Evolutionary conservation across 2,113 vertebrate species (phyloP).

Genomic region (Etia nguti): DNA sequence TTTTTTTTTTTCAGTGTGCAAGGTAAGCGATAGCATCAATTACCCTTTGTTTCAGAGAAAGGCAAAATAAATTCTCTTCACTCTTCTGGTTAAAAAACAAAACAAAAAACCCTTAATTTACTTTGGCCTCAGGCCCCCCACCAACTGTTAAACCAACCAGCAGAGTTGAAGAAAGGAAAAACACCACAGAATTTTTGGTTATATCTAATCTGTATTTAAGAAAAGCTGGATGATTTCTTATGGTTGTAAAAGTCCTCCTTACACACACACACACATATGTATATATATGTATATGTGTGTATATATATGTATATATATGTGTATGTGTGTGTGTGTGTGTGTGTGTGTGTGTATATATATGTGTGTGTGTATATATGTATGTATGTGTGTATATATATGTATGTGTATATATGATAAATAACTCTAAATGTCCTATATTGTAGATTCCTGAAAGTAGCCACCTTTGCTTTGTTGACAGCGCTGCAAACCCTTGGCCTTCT

Average conservation of each 20-base stretch:
- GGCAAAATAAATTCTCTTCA: conserved; percentile 14
- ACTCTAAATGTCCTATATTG: not conserved
- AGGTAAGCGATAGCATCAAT: conserved; percentile 45
- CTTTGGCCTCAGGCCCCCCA: not conserved
- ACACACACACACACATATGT: no score
- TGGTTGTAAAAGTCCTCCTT: not conserved
- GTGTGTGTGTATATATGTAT: no score
- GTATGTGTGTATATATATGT: no score
- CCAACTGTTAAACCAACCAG: not conserved
- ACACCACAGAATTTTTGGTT: not conserved
- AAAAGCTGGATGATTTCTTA: not conserved
- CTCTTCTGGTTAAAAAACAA: not conserved
- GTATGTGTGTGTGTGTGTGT: no score
- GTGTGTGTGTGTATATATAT: no score
- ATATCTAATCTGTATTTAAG: not conserved
- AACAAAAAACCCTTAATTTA: not conserved
- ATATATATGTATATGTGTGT: no score
- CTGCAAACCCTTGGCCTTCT: not conserved
- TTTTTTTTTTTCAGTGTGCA: conserved; percentile 17
- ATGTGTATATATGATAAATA: not conserved
- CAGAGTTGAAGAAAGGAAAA: not conserved
- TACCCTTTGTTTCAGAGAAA: conserved; percentile 50
- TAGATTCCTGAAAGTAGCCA: not conserved
- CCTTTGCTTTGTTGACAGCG: not conserved
- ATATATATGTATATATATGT: no score